Percentiles rank a stretch among this genome's conserved stretches.
Evolutionary conservation across 2,797 vertebrate genomes (phyloP).

Genomic region (Coendou prehensilis): DNA sequence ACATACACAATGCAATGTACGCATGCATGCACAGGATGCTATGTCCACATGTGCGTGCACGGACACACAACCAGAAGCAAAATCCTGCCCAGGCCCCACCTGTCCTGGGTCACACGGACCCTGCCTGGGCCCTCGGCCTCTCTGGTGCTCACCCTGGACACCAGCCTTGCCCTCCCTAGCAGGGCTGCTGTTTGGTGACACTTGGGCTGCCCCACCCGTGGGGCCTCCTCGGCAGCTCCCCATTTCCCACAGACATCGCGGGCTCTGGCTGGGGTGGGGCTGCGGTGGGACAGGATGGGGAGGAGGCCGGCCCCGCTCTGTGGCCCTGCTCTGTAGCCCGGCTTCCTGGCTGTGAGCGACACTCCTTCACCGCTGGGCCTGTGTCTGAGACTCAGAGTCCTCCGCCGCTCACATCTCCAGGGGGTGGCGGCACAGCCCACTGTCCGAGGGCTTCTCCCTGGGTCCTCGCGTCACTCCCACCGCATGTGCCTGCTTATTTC

Average conservation of each 20-base stretch:
- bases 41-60: background rate
- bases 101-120: background rate
- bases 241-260: background rate
- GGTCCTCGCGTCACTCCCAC: no score
- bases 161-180: background rate
- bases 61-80: background rate
- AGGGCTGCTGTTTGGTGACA: background rate
- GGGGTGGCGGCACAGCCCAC: background rate
- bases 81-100: background rate
- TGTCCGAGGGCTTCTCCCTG: background rate
- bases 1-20: background rate
- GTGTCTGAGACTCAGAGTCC: background rate
- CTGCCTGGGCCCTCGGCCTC: background rate
- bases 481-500: no score
- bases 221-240: background rate
- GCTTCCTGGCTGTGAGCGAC: background rate
- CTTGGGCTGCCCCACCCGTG: background rate
- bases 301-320: background rate
- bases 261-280: background rate
- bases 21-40: background rate
- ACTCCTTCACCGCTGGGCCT: background rate
- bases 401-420: background rate
- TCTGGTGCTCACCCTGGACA: background rate
- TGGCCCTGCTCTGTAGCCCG: no score
- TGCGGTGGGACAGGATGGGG: background rate